These are phyloP conservation scores for Dynastes maya DNA, from an alignment of 2,888 invertebrate genomes.

Conservation along the genomic window DNA sequence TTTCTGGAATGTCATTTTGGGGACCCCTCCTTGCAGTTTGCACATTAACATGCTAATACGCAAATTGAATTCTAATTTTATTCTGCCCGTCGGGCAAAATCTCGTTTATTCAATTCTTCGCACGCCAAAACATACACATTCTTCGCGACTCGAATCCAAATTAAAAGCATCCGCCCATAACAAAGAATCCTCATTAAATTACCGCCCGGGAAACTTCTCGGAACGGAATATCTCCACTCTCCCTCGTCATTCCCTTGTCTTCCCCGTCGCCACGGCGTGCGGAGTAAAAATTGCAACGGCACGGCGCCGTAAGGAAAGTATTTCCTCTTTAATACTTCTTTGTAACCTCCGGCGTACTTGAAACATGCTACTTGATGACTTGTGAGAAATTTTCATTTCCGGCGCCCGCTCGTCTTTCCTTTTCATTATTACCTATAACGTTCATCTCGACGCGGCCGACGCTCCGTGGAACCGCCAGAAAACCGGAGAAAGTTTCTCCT, in stretches of 20 bases:
- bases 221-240: neutral
- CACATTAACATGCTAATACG: no score
- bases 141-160: neutral
- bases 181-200: neutral
- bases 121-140: no score
- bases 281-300: neutral
- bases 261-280: no score
- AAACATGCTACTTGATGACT: constrained; percentile 31
- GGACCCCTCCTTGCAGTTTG: no score
- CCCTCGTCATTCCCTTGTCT: neutral
- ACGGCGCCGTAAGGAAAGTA: neutral
- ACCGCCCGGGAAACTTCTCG: neutral
- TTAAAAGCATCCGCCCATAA: constrained; percentile 13
- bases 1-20: no score
- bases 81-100: no score
- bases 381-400: constrained; percentile 37
- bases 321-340: constrained; percentile 30
- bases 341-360: constrained; percentile 9
- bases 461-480: neutral
- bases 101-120: no score
- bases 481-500: neutral
- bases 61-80: no score
- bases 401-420: constrained; percentile 13
- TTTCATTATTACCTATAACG: constrained; percentile 29
- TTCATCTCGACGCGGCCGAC: neutral